Percentiles rank a stretch among this genome's conserved stretches.
Conservation (phyloP, 1,140 invertebrate genomes). For the Drosophila tropicalis region DNA sequence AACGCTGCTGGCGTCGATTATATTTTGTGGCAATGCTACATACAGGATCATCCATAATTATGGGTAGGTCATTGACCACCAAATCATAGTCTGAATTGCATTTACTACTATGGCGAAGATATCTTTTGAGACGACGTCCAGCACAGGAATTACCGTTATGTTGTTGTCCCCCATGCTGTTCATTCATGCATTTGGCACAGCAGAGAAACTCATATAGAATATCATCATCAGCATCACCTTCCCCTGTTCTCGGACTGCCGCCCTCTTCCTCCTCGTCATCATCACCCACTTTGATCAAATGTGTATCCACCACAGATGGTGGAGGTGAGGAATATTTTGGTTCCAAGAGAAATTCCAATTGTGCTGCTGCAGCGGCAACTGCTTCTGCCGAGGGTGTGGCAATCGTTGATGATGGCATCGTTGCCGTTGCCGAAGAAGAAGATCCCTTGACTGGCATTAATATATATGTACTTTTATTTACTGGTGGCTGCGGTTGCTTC, state of each 20-base stretch:
- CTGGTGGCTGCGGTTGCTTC: constrained; percentile 3
- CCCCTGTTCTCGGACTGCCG: neutral
- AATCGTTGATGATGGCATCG: neutral
- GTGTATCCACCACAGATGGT: constrained; percentile 16
- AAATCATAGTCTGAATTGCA: constrained; percentile 20
- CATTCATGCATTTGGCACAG: constrained; percentile 83
- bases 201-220: constrained; percentile 82
- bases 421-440: neutral
- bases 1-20: constrained; percentile 66
- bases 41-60: constrained; percentile 68
- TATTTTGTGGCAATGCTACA: constrained; percentile 79
- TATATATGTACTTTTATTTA: constrained; percentile 73
- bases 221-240: constrained; percentile 41
- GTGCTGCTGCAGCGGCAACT: constrained; percentile 56
- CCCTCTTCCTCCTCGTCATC: constrained; percentile 3
- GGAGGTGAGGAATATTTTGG: constrained; percentile 72
- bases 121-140: constrained; percentile 53
- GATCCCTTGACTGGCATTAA: constrained; percentile 75
- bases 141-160: constrained; percentile 45
- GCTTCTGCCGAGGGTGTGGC: constrained; percentile 8
- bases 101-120: constrained; percentile 45
- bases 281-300: neutral
- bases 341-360: constrained; percentile 72
- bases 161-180: constrained; percentile 47
- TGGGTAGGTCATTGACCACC: constrained; percentile 59